Evolutionary conservation across 2,888 invertebrate genomes (phyloP).

Genomic region (Mellilla xanthometata): DNA sequence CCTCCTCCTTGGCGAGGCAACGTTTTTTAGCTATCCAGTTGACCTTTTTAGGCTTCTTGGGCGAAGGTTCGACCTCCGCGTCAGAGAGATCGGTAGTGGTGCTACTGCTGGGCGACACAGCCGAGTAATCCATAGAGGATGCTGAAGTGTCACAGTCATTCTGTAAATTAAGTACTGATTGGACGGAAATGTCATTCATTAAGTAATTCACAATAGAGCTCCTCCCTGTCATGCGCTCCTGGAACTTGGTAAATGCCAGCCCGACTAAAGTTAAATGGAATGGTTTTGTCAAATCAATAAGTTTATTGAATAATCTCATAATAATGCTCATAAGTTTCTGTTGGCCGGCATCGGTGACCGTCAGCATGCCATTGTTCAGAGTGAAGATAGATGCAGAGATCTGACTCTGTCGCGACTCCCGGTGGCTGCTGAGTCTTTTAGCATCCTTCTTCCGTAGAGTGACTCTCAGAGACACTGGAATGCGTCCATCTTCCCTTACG

Average conservation of each 20-base stretch:
- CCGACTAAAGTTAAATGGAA: conserved; percentile 91
- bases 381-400: conserved; percentile 86
- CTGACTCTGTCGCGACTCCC: conserved; percentile 90
- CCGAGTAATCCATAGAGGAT: conserved; percentile 74
- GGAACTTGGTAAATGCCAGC: conserved; percentile 91
- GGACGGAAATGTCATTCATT: conserved; percentile 90
- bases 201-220: conserved; percentile 89
- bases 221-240: conserved; percentile 86
- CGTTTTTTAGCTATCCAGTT: conserved; percentile 76
- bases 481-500: conserved; percentile 89
- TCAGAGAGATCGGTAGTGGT: conserved; percentile 84
- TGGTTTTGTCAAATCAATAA: conserved; percentile 87
- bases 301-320: conserved; percentile 89
- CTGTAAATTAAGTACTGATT: conserved; percentile 87
- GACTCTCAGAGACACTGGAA: conserved; percentile 88
- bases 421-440: conserved; percentile 85
- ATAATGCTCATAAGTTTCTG: conserved; percentile 86
- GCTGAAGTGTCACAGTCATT: conserved; percentile 78
- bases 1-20: conserved; percentile 74
- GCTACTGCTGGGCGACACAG: conserved; percentile 73
- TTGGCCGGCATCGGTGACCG: conserved; percentile 79
- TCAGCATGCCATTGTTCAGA: conserved; percentile 70
- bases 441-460: conserved; percentile 88
- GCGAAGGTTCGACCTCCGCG: conserved; percentile 88
- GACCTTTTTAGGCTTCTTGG: conserved; percentile 86